Base-by-base conservation (phyloP, 2,888 invertebrate genomes). In the Salticus scenicus region DNA sequence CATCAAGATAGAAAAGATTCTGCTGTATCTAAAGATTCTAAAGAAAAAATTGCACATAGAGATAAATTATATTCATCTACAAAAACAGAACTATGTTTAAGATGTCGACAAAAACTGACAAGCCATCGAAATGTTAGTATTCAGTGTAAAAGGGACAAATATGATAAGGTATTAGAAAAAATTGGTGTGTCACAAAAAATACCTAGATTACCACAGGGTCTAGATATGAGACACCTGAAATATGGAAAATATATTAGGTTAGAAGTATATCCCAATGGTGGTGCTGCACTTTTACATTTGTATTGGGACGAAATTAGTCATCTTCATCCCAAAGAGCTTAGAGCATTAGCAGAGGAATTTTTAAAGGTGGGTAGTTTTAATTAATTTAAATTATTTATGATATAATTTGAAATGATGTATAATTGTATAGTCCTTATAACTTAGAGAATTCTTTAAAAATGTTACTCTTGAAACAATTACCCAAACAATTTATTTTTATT, bases 231-330 rank as follows among this genome's bases (percentile, higher is more conserved):
- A n/a, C 88, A 89, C 71, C 72, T 89, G 17, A 89, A 88, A 67
- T 89, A 88, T 81, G 89, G 88, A 24, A 88, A 94, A 89, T 94
- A 94, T 89, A 96, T 98, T 92, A 95, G 96, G 87, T 94, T 98
- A 87, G 98, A 99, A 91, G 95, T 95, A 0, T 96, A 98, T 91
- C 95, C 97, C 0, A 99, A 99, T 92, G 99, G 99, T 17, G 98
- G 98, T 37, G 98, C 98, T 0, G 94, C 95, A 37, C 95, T 97
- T 20, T 93, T 99, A 33, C 97, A 97, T 91, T 93, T 97, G 90
- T 96, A 97, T 91, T 97, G 98, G 90, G 95, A 97, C 88, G 97
- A 98, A 91, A 94, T 98, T 57, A 94, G 95, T 89, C 93, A 94
- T 91, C 89, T 92, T 12, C 90, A 91, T 17, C 92, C 93, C 0